A percentile compares a stretch with the other conserved stretches of the same genome.
phyloP scores from a whole-genome alignment of 1,140 invertebrate genomes.

The Bombyx mori region ASM3026992v2 NC_085121.1:6540501-6541000 shows the following conservation, averaged over 20 bases:
- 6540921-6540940: constrained; percentile 23
- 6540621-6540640: constrained; percentile 13
- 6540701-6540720: constrained; percentile 11
- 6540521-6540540: too few relatives aligned
- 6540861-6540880: background rate
- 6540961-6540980: constrained; percentile 22
- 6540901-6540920: constrained; percentile 5
- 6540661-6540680: constrained; percentile 13
- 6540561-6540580: constrained; percentile 5
- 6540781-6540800: constrained; percentile 4
- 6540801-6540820: background rate
- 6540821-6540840: too few relatives aligned
- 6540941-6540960: constrained; percentile 24
- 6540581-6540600: constrained; percentile 9
- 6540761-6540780: constrained; percentile 7
- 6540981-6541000: constrained; percentile 20
- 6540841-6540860: too few relatives aligned
- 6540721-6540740: constrained; percentile 9
- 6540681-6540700: constrained; percentile 5
- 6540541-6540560: background rate
- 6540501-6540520: too few relatives aligned
- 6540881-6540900: constrained; percentile 10
- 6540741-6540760: constrained; percentile 12
- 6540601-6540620: constrained; percentile 9
- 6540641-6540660: constrained; percentile 15